Base-by-base conservation (phyloP, 2,888 invertebrate species). In the Lasiommata megera region DNA sequence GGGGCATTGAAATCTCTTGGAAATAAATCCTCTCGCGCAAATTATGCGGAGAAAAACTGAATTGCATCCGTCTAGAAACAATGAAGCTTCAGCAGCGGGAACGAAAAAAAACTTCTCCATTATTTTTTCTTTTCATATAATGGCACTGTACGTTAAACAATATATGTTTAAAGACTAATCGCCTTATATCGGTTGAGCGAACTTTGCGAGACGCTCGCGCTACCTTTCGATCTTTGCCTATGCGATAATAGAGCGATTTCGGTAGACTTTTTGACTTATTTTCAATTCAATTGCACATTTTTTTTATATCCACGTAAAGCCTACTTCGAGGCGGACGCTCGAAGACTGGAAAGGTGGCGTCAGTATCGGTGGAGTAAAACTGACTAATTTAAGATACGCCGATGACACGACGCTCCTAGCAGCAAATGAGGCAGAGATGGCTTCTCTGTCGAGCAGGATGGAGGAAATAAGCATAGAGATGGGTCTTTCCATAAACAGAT, bases 31-130 rank as follows among this genome's bases (percentile, higher is more conserved):
- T 84, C 84, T 86, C 82, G 82, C 83, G 76, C 84, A 87, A 88
- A 88, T 88, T 87, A 88, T 81, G 83, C 85, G 77, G 82, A 71
- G 79, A 78, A 80, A 81, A 84, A 87, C 81, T 82, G 87, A 88
- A 88, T 88, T 88, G 88, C 86, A 88, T 88, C 88, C 89, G 87
- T 76, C 79, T 76, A 79, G 77, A 83, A 88, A 89, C 89, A 89
- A 89, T 88, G 80, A 77, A 73, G 79, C 84, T 85, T 81, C 80
- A 71, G 82, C 84, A 79, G 76, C 77, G 72, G 76, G 78, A 76
- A 80, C 71, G 77, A 79, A 78, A 71, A n/a, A 80, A 78, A 80
- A 73, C 57, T 57, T 73, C 76, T 73, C 79, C 84, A 81, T 84
- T 77, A 82, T 83, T 84, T 81, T 77, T 79, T 63, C 50, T 73